Base-by-base conservation (phyloP, 2,797 vertebrate genomes). In the Intellagama lesueurii region DNA sequence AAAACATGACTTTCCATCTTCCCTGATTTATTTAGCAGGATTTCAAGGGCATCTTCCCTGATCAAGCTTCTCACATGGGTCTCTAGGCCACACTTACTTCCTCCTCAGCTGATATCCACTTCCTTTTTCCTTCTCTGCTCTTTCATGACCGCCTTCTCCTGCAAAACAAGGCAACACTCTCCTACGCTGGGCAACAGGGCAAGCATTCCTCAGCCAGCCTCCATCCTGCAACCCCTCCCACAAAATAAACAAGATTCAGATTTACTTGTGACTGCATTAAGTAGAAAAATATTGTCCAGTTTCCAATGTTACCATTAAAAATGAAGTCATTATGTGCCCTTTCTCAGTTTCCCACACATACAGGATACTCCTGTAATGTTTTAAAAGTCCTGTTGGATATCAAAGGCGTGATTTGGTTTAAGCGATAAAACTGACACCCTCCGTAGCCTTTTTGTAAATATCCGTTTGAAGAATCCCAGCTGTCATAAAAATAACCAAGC, bases 401-500 rank as follows among this genome's bases (percentile, higher is more conserved):
- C 88, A 86, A 90, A 95, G 47, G 28, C 73, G 92, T 93, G 90
- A 93, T 94, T 94, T 91, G 83, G 85, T 91, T 70, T 90, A 92
- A 95, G 32, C 86, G 82, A 93, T 91, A 90, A 90, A 94, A 64
- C 49, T 94, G 92, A 92, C 90, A 94, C 60, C 88, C 92, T 96
- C 84, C 66, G 80, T 92, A 81, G 49, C 86, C 72, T 77, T 95
- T 64, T 94, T 91, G 89, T 93, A 94, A 96, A 95, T 96, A 95
- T 69, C 91, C 77, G 88, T 92, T 92, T 92, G 91, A 96, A 96
- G 91, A 95, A 95, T 96, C 87, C 90, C 94, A 85, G 84, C 92
- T 95, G 95, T 96, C 94, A 96, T 92, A 95, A 95, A 90, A 95
- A 92, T 93, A 96, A 95, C 95, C 92, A 93, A 94, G 91, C 94